These are phyloP conservation scores for Salvelinus sp. DNA, from an alignment of 2,113 vertebrate genomes.

Conservation along the genomic window DNA sequence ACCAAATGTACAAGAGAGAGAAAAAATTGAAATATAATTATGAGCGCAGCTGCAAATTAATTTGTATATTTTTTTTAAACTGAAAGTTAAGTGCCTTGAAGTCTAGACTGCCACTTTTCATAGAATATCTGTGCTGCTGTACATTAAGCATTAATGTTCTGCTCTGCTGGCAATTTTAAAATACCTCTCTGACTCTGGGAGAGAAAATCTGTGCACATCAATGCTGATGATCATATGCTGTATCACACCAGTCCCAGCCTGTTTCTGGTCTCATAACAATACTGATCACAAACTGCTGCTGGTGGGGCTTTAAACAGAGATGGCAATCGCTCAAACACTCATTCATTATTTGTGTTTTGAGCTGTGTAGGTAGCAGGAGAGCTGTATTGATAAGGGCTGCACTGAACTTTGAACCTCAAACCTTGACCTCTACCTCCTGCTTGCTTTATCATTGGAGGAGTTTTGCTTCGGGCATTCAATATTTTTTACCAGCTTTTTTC, in stretches of 20 bases:
- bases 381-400: constrained; percentile 66
- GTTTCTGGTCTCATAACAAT: constrained; percentile 46
- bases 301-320: constrained; percentile 14
- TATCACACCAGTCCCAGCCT: constrained; percentile 23
- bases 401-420: constrained; percentile 63
- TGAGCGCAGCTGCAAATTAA: constrained; percentile 13
- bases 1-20: background rate
- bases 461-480: constrained; percentile 44
- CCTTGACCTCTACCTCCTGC: constrained; percentile 65
- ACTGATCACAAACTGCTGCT: constrained; percentile 29
- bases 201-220: no score
- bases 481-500: background rate
- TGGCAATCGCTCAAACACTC: constrained; percentile 29
- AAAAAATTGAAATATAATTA: constrained; percentile 11
- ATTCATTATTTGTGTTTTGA: constrained; percentile 62
- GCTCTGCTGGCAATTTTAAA: background rate
- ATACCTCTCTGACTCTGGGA: background rate
- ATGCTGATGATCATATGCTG: background rate
- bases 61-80: constrained; percentile 8
- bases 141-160: constrained; percentile 11
- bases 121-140: constrained; percentile 31
- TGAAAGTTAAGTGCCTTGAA: constrained; percentile 2
- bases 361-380: constrained; percentile 37
- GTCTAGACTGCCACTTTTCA: constrained; percentile 5
- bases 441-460: constrained; percentile 60